Evolutionary conservation across 2,888 invertebrate species (phyloP), one percentile per base, ranked within the genome.

Genomic region (Epinotia brunnichana): DNA sequence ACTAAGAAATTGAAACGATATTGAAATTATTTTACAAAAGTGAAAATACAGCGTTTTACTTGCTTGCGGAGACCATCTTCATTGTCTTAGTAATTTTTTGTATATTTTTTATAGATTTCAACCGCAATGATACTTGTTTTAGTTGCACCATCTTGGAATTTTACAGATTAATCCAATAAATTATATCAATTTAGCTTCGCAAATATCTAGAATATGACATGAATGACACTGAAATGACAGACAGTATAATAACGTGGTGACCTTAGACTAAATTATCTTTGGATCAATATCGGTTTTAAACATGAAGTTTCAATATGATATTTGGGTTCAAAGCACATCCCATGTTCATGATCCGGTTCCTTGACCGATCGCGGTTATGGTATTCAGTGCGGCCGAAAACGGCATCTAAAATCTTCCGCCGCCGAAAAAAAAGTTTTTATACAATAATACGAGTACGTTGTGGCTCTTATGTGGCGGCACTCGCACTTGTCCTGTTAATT

Each of bases 71-170:
- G 82, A 97, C 96, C 96, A 97, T 97, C 90, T 97, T 97, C 97
- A 97, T 97, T 74, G 96, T 96, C 84, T 97, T 96, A 15, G 97
- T 97, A 79, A 97, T 97, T 89, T 97, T 97, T 87, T 97, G 96
- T 79, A 97, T 97, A 84, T 96, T 97, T 79, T 94, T 96, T 64
- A 97, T 96, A 1, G 97, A 96, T 76, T 97, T 97, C 75, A 97
- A 89, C 21, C 97, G 94, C 62, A 96, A 86, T 15, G 95, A 95
- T 77, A 97, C 96, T 83, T 95, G 94, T 84, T 96, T 96, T 76
- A 96, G 84, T 72, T 96, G 96, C 73, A 96, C 96, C 96, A 96
- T 96, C 62, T 48, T 81, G 67, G 76, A 69, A 64, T 72, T 75
- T 78, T 69, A 29, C 10, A 71, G 48, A 39, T 48, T 51, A 19